phyloP scores from a whole-genome alignment of 2,888 invertebrate genomes.

The Peribatodes rhomboidaria region DNA sequence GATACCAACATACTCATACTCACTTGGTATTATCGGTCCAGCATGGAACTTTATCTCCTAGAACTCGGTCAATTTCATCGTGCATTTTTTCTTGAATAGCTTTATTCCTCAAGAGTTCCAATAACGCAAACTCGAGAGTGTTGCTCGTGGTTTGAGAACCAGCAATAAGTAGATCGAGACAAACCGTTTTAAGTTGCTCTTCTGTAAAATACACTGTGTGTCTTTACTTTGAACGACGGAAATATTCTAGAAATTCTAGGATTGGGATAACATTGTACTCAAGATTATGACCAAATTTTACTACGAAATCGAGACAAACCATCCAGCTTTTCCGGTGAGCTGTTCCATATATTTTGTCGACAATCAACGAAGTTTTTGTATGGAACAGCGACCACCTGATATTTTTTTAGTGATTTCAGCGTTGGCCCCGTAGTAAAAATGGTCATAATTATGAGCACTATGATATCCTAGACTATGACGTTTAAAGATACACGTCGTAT shows the following conservation, averaged over 20 bases:
- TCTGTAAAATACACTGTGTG: constrained; percentile 67
- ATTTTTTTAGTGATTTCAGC: no score
- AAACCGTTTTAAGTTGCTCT: constrained; percentile 81
- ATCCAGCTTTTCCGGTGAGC: no score
- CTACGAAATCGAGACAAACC: not conserved
- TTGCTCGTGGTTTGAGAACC: constrained; percentile 91
- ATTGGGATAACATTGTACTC: no score
- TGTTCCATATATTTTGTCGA: no score
- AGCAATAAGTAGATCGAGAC: constrained; percentile 90
- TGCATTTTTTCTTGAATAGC: constrained; percentile 87
- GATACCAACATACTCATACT: constrained; percentile 18
- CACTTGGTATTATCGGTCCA: constrained; percentile 73
- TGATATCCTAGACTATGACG: no score
- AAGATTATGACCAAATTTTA: constrained; percentile 1
- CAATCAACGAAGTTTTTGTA: no score
- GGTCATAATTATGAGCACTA: no score
- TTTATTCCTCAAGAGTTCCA: constrained; percentile 85
- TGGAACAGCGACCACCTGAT: no score
- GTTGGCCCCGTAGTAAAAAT: no score
- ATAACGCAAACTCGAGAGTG: constrained; percentile 86
- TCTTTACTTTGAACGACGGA: no score
- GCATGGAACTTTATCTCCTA: constrained; percentile 77
- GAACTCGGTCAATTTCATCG: constrained; percentile 84
- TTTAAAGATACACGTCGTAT: no score
- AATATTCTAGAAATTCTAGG: no score